These are phyloP conservation scores for Ianthella basta DNA, from an alignment of 37 sponge, comb jelly and placozoan species.

Conservation along the genomic window DNA sequence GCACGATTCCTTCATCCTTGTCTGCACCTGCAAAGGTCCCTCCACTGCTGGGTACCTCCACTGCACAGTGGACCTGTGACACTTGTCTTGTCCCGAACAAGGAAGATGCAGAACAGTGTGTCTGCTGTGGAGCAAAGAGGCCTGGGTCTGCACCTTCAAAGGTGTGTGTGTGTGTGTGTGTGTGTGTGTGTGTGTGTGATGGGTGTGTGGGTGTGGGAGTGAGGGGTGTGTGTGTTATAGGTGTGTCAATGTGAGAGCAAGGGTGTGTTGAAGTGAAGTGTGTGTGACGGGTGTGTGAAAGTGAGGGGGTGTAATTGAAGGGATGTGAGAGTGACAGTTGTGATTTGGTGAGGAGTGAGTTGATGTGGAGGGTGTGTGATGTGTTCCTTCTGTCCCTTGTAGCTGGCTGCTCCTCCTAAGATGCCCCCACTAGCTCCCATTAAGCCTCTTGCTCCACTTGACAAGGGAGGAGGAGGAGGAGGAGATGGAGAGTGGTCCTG, in stretches of 20 bases:
- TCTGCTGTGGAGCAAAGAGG: constrained; percentile 45
- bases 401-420: too few species aligned
- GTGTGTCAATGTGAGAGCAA: neutral
- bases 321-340: too few species aligned
- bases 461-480: neutral
- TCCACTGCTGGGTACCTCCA: neutral
- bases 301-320: neutral
- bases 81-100: constrained; percentile 64
- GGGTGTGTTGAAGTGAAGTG: neutral
- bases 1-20: neutral
- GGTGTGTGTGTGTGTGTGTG: constrained; percentile 12
- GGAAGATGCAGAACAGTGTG: constrained; percentile 35
- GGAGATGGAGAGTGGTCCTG: constrained; percentile 29
- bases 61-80: constrained; percentile 50
- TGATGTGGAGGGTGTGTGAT: too few species aligned
- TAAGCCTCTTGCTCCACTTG: neutral
- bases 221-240: too few species aligned
- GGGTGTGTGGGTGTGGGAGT: neutral
- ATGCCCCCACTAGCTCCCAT: too few species aligned
- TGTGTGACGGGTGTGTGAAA: too few species aligned
- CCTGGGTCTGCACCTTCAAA: constrained; percentile 23
- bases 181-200: neutral
- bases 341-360: neutral
- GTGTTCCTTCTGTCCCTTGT: too few species aligned
- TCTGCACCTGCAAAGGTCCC: neutral